Conservation (phyloP, 2,888 invertebrate genomes). For the Heterodera filipjevi region DNA sequence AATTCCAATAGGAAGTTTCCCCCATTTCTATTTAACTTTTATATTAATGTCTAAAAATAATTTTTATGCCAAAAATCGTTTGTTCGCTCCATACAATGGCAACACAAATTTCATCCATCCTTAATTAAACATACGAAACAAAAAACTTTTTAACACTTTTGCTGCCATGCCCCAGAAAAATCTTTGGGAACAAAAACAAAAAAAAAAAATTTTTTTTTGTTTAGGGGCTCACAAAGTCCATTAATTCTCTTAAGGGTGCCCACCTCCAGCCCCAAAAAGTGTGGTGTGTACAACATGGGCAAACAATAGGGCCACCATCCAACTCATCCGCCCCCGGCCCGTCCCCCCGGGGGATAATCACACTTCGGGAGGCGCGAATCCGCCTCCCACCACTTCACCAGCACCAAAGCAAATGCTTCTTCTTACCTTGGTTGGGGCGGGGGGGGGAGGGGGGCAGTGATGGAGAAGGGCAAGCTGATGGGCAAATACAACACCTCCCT, state of each 20-base stretch:
- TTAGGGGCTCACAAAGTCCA: not conserved
- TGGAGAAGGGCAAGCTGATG: not conserved
- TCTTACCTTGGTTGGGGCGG: not conserved
- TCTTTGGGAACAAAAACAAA: not conserved
- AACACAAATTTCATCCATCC: not conserved
- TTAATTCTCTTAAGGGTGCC: not conserved
- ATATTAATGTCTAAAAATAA: not conserved
- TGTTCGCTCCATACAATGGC: not conserved
- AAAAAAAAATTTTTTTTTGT: not conserved
- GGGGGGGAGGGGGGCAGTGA: not conserved
- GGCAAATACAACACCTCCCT: not conserved
- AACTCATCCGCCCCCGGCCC: not conserved
- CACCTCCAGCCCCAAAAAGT: not conserved
- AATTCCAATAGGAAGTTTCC: too few species aligned
- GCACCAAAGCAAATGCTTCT: not conserved
- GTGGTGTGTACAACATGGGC: not conserved
- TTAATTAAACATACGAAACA: not conserved
- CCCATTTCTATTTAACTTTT: too few species aligned
- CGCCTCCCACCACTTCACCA: not conserved
- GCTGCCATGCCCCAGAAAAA: not conserved
- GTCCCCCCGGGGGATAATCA: slow-evolving; percentile 1
- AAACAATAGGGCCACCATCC: not conserved
- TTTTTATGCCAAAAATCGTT: not conserved
- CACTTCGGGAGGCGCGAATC: slow-evolving; percentile 10
- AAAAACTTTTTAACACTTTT: not conserved